A percentile compares a stretch with the other conserved stretches of the same genome.
Conservation (phyloP, 2,113 vertebrate genomes). For the Pyrgilauda ruficollis region DNA sequence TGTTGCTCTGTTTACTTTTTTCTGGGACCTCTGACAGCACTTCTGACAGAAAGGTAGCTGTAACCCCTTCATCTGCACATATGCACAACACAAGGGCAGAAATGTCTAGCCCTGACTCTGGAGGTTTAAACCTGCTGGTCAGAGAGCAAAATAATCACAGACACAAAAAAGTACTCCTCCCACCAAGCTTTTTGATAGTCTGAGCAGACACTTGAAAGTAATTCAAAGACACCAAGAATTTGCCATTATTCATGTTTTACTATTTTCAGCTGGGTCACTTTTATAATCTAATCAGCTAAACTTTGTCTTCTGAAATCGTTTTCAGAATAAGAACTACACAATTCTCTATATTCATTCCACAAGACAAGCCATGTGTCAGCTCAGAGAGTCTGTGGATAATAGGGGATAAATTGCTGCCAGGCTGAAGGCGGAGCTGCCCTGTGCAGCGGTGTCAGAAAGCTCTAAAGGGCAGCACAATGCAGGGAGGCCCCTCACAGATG, state of each 20-base stretch:
- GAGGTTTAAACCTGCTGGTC: neutral
- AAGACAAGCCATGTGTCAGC: neutral
- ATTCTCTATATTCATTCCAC: neutral
- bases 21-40: neutral
- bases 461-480: neutral
- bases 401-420: neutral
- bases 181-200: neutral
- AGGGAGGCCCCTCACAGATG: neutral
- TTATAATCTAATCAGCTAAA: slow-evolving; percentile 10
- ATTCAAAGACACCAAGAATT: neutral
- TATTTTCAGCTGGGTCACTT: slow-evolving; percentile 4
- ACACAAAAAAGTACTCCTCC: neutral
- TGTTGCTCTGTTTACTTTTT: neutral
- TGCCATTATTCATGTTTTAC: neutral
- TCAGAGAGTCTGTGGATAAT: neutral
- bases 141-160: neutral
- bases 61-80: neutral
- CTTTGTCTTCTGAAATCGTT: neutral
- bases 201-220: neutral
- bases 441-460: neutral
- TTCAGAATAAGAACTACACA: neutral
- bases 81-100: neutral
- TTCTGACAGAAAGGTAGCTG: neutral
- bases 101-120: neutral
- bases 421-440: accelerated